Base-by-base conservation (phyloP, 2,888 invertebrate species). In the Phaedon cochleariae region DNA sequence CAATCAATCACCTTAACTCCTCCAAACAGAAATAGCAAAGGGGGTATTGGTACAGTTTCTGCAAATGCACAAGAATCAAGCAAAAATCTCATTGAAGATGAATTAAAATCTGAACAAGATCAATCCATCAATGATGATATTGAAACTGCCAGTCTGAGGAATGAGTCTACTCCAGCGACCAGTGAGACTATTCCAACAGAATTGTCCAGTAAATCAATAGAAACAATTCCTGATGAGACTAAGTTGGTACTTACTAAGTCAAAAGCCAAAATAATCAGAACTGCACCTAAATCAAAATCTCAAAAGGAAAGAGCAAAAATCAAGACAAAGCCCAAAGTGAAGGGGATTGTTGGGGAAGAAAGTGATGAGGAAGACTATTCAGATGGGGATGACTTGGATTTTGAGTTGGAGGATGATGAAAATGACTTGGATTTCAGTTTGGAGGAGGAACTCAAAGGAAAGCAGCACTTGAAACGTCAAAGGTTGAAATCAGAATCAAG, bases 341-440 rank as follows among this genome's bases (percentile, higher is more conserved):
- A 45, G 45, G 7, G 12, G 15, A 64, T 68, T 45, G 57, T 64
- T 34, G 63, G 59, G n/a, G 57, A 68, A 41, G 68, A 73, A 41
- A 67, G 68, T 57, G 72, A 74, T 48, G 73, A 88, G 74, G n/a
- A 3, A 3, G 86, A 87, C 77, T 87, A 58, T 87, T 21, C 53
- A 29, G 66, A 66, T 49, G 87, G 87, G 37, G 87, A 86, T 66
- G 86, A 80, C 48, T 79, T 77, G 62, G 68, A 74, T 54, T 65
- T 76, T 59, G 80, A 77, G 59, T 73, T 76, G 62, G 80, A 81
- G 20, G 82, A 83, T 69, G 82, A 83, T 71, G 81, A 80, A 58
- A 80, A 88, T 79, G 88, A 88, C 74, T 88, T 88, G 72, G 85
- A 88, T 74, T 83, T 80, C 70, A 82, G 82, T 68, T 62, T 81